Conservation (phyloP, 2,888 invertebrate genomes). For the Agrotis ipsilon region DNA sequence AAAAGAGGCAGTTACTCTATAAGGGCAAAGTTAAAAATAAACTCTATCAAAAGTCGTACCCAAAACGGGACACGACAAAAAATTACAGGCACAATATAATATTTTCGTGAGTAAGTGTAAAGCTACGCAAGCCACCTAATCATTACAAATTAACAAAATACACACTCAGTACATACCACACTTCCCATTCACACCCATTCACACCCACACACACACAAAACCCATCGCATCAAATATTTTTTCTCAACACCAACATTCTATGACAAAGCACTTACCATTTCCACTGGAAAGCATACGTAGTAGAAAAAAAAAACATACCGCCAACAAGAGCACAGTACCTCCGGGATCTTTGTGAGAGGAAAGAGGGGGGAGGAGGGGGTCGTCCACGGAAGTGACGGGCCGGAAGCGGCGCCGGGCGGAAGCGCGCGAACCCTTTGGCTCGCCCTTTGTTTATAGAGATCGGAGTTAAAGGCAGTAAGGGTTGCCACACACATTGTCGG, state of each 20-base stretch:
- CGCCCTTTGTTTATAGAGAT: constrained; percentile 83
- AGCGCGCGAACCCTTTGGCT: constrained; percentile 84
- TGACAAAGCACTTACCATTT: constrained; percentile 77
- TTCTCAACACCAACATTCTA: constrained; percentile 53
- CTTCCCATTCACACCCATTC: neutral
- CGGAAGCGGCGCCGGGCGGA: constrained; percentile 87
- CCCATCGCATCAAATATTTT: constrained; percentile 42
- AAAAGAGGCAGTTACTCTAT: too few relatives aligned
- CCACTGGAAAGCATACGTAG: constrained; percentile 71
- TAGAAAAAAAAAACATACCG: constrained; percentile 69
- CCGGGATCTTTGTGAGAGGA: constrained; percentile 66
- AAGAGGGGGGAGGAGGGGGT: constrained; percentile 29
- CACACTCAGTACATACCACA: neutral
- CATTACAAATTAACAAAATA: neutral
- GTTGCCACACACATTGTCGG: too few relatives aligned
- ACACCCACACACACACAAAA: constrained; percentile 2
- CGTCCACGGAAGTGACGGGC: constrained; percentile 73
- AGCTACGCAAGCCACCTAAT: neutral
- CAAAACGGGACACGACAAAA: too few relatives aligned
- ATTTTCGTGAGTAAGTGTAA: neutral
- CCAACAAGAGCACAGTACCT: constrained; percentile 64
- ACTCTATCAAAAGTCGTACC: too few relatives aligned
- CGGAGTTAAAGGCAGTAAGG: constrained; percentile 30
- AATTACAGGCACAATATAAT: neutral
- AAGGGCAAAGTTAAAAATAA: too few relatives aligned